These are phyloP conservation scores for Myiagra hebetior DNA, from an alignment of 2,113 vertebrate genomes.

Conservation along the genomic window DNA sequence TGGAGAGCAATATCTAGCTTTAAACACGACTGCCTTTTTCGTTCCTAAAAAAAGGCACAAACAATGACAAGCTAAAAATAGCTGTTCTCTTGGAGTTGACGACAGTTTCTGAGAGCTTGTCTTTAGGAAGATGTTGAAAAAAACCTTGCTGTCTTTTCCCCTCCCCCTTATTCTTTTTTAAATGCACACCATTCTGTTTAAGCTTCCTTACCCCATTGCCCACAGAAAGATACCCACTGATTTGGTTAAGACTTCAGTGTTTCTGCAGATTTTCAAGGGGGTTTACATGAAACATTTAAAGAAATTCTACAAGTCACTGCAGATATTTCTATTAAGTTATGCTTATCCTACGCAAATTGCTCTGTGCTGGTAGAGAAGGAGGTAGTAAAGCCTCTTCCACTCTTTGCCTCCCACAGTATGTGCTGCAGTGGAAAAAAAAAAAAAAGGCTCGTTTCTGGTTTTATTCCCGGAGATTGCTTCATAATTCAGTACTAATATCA, in stretches of 20 bases:
- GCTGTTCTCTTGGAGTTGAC: constrained; percentile 73
- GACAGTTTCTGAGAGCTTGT: constrained; percentile 73
- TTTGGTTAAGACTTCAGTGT: constrained; percentile 25
- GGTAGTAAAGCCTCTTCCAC: constrained; percentile 63
- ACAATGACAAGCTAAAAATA: constrained; percentile 78
- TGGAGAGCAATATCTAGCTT: constrained; percentile 64
- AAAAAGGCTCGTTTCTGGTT: constrained; percentile 20
- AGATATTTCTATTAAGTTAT: constrained; percentile 68
- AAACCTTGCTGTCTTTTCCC: constrained; percentile 32
- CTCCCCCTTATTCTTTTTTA: constrained; percentile 24
- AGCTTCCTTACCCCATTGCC: constrained; percentile 61
- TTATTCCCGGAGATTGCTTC: constrained; percentile 64
- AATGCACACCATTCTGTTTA: constrained; percentile 38
- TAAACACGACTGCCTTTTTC: constrained; percentile 65
- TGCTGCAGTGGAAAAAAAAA: constrained; percentile 59
- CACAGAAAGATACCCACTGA: constrained; percentile 51
- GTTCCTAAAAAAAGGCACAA: constrained; percentile 72
- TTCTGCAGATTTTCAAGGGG: constrained; percentile 34
- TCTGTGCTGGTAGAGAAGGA: constrained; percentile 44
- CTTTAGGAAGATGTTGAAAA: constrained; percentile 68
- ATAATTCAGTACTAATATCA: constrained; percentile 37
- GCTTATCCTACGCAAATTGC: constrained; percentile 65
- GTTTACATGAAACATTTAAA: constrained; percentile 61
- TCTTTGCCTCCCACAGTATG: constrained; percentile 71
- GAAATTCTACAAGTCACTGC: constrained; percentile 73